Percentiles rank a stretch among this genome's conserved stretches.
Evolutionary conservation across 2,797 vertebrate genomes (phyloP).

Genomic region (Knipowitschia caucasica): DNA sequence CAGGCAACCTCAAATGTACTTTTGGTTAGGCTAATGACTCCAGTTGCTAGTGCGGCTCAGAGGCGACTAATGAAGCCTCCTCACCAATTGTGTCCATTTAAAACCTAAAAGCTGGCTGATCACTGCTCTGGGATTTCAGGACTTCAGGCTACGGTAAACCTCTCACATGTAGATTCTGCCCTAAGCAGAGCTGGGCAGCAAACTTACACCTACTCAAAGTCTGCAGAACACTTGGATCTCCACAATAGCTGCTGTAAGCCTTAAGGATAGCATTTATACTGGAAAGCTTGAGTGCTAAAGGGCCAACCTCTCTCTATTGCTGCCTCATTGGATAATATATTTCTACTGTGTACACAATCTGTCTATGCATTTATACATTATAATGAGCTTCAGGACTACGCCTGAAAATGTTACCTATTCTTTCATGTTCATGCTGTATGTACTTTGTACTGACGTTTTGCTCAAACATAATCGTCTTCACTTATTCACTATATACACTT

Average conservation of each 20-base stretch:
- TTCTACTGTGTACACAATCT: not conserved
- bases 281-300: not conserved
- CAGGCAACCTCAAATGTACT: slow-evolving; percentile 76
- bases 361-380: not conserved
- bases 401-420: too few species aligned
- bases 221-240: slow-evolving; percentile 16
- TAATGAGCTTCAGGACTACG: too few species aligned
- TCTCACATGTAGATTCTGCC: slow-evolving; percentile 48
- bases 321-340: not conserved
- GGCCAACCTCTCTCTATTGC: not conserved
- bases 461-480: too few species aligned
- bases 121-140: slow-evolving; percentile 53
- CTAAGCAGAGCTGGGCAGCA: slow-evolving; percentile 18
- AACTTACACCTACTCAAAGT: slow-evolving; percentile 38
- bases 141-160: slow-evolving; percentile 52
- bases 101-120: slow-evolving; percentile 65
- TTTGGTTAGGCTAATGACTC: slow-evolving; percentile 73
- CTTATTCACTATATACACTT: too few species aligned
- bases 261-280: not conserved
- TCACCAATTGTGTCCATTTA: slow-evolving; percentile 66
- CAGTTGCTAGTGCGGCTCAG: slow-evolving; percentile 67
- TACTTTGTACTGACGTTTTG: too few species aligned
- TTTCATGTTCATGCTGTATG: too few species aligned
- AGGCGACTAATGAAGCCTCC: slow-evolving; percentile 70
- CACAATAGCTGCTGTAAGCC: slow-evolving; percentile 14